Percentiles rank a stretch among this genome's conserved stretches.
phyloP scores from a whole-genome alignment of 2,113 vertebrate genomes.

The Crotalus helleri region DNA sequence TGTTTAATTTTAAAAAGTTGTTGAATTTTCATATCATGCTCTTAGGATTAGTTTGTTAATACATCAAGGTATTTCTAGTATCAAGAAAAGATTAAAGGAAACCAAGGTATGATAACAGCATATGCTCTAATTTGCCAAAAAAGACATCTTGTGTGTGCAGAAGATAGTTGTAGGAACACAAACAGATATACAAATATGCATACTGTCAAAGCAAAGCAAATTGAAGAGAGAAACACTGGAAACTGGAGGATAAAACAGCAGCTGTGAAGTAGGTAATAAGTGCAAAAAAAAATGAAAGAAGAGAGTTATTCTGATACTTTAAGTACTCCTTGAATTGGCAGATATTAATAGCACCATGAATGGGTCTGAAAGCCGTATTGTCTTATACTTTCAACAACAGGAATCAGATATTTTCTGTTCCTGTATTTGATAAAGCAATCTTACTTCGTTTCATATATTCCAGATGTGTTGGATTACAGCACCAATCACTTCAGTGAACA shows the following conservation, averaged over 20 bases:
- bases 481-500: neutral
- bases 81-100: neutral
- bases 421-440: neutral
- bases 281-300: neutral
- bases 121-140: neutral
- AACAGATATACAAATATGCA: slow-evolving; percentile 22
- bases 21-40: neutral
- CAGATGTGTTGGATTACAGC: neutral
- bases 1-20: neutral
- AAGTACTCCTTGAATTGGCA: neutral
- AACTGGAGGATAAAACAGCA: slow-evolving; percentile 11
- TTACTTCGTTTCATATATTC: neutral
- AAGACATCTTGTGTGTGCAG: slow-evolving; percentile 7
- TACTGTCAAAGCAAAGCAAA: slow-evolving; percentile 32
- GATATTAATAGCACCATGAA: neutral
- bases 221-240: slow-evolving; percentile 19
- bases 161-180: slow-evolving; percentile 1
- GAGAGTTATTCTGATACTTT: neutral
- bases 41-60: neutral
- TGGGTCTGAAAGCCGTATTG: neutral
- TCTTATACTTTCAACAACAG: neutral
- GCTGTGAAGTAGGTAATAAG: slow-evolving; percentile 11
- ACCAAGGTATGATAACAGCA: slow-evolving; percentile 7
- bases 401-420: neutral
- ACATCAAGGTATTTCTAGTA: neutral